A percentile compares a stretch with the other conserved stretches of the same genome.
Conservation (phyloP, 2,113 vertebrate genomes). For the Rhinogobius similis region DNA sequence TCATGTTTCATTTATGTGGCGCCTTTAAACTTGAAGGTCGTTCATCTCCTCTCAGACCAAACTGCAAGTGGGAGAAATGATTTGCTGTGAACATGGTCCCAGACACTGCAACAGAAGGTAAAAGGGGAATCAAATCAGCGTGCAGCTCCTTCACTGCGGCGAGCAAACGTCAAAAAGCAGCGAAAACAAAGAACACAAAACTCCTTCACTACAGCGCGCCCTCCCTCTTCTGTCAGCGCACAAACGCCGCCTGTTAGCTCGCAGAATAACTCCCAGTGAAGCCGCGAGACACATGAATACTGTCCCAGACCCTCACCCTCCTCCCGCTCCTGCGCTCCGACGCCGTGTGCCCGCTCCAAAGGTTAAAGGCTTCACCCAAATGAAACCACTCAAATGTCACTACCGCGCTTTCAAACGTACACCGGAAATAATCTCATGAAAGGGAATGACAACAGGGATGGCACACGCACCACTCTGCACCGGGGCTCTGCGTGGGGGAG, state of each 20-base stretch:
- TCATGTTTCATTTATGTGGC: too few species aligned
- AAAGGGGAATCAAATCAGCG: too few species aligned
- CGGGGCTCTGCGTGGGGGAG: slow-evolving; percentile 38
- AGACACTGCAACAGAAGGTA: too few species aligned
- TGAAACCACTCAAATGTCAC: slow-evolving; percentile 47
- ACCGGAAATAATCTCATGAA: slow-evolving; percentile 28
- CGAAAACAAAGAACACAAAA: background rate
- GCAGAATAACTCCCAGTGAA: background rate
- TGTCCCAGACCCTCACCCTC: background rate
- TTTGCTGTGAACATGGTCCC: too few species aligned
- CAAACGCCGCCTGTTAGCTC: background rate
- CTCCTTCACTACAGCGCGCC: background rate
- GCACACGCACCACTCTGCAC: slow-evolving; percentile 39
- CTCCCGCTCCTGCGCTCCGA: background rate
- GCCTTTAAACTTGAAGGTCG: too few species aligned
- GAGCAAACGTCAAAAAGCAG: too few species aligned
- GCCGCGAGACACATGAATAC: background rate
- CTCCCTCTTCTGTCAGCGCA: background rate
- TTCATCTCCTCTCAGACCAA: too few species aligned
- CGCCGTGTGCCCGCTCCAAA: slow-evolving; percentile 22
- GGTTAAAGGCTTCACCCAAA: slow-evolving; percentile 43
- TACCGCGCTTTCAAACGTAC: slow-evolving; percentile 10
- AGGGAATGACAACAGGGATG: slow-evolving; percentile 53
- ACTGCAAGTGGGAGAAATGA: too few species aligned
- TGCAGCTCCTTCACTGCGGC: too few species aligned